These are phyloP conservation scores for Hypolimnas misippus DNA, from an alignment of 2,888 invertebrate genomes.

Conservation along the genomic window DNA sequence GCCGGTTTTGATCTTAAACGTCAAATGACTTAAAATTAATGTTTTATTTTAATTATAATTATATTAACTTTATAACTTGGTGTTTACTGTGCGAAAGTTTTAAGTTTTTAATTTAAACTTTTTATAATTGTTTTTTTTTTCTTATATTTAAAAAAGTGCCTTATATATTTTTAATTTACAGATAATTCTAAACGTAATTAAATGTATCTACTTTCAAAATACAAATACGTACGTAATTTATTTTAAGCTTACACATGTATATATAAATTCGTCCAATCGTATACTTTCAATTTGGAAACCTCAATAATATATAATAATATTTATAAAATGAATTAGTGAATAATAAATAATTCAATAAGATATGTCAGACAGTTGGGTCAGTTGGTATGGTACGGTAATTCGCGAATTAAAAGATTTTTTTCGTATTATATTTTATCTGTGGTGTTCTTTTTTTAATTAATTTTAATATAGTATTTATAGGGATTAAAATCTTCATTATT, in stretches of 20 bases:
- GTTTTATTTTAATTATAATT: background rate
- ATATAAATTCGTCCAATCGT: constrained; percentile 38
- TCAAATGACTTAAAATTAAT: background rate
- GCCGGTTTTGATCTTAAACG: constrained; percentile 25
- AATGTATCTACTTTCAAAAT: background rate
- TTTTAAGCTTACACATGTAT: constrained; percentile 16
- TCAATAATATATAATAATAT: no score
- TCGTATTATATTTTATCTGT: no score
- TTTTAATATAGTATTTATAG: no score
- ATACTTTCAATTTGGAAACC: background rate
- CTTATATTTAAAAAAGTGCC: background rate
- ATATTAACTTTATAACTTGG: background rate
- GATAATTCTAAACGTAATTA: background rate
- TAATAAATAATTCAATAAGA: no score
- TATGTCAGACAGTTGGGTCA: no score
- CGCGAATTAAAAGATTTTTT: no score
- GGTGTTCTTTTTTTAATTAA: no score
- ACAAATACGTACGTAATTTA: background rate
- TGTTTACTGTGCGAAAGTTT: constrained; percentile 1
- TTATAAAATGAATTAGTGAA: no score
- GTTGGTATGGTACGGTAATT: no score
- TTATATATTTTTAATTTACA: background rate
- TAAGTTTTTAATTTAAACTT: background rate
- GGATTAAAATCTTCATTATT: no score
- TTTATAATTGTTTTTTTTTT: background rate